Evolutionary conservation across 2,888 invertebrate genomes (phyloP), one percentile per base, ranked within the genome.

Genomic region (Timandra comae): DNA sequence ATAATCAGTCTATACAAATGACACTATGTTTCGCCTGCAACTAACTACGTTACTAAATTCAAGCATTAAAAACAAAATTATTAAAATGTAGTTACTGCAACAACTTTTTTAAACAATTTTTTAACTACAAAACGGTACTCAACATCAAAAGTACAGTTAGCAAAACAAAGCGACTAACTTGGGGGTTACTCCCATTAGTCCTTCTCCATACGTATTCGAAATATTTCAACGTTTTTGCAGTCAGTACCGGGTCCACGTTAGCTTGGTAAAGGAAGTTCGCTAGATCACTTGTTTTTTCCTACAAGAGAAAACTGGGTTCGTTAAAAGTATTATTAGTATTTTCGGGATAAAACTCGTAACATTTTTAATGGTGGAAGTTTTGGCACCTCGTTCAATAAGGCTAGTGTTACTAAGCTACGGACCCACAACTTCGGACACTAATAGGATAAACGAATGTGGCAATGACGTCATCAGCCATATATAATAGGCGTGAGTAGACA

Each of bases 191-290:
- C 5, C 86, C 87, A 32, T 79, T 78, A 1, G 86, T 87, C 47
- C 87, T 70, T 43, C 81, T 84, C 87, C 87, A 87, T 24, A 82
- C 76, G 49, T 87, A 87, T 53, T 86, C 84, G 35, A 86, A 84
- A 61, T 87, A 86, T 49, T 76, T 78, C 51, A 82, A 46, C 13
- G 87, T 76, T 64, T 77, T 82, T 29, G 56, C 56, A 6, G 75
- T 77, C 7, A 84, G 61, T 25, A 56, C 51, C 0, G 76, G 74
- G 43, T 85, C 79, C 26, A 84, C 81, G 36, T 82, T 82, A 54
- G 74, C 62, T 49, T 82, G 77, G 44, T 78, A 82, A 43, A 85
- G 54, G 62, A 85, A 85, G 63, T 84, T 75, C 6, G 67, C 72
- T 39, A 85, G 58, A 52, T 85, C 84, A 43, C 48, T 69, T 53